phyloP scores from a whole-genome alignment of 1,140 invertebrate species.

The Heliothis virescens region DNA sequence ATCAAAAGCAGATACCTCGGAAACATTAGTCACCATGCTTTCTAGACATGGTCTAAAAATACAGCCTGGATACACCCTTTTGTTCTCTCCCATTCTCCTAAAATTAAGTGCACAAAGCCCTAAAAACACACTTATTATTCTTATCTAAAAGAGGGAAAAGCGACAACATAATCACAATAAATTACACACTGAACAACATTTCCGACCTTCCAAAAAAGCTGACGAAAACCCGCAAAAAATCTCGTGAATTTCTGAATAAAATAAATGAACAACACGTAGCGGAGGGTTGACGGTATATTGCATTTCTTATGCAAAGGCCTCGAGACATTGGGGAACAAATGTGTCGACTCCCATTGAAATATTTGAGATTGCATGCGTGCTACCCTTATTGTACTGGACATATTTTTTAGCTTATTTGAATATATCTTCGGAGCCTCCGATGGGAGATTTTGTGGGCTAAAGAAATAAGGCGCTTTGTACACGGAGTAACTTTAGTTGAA shows the following conservation, averaged over 20 bases:
- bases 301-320: conserved; percentile 29
- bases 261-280: conserved; percentile 28
- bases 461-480: too few relatives aligned
- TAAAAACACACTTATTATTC: neutral
- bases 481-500: too few relatives aligned
- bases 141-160: neutral
- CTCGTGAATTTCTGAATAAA: conserved; percentile 12
- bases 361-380: conserved; percentile 7
- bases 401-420: conserved; percentile 30
- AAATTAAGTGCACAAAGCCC: neutral
- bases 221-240: conserved; percentile 16
- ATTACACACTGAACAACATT: conserved; percentile 28
- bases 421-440: neutral
- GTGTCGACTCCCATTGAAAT: conserved; percentile 22
- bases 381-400: conserved; percentile 1
- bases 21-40: too few relatives aligned
- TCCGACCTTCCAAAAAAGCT: neutral
- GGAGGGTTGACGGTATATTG: conserved; percentile 36
- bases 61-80: neutral
- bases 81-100: neutral
- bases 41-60: neutral
- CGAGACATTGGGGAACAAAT: neutral
- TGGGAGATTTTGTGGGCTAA: neutral
- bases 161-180: conserved; percentile 32
- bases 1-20: too few relatives aligned